Evolutionary conservation across 2,113 vertebrate species (phyloP).

Genomic region (Channa argus): DNA sequence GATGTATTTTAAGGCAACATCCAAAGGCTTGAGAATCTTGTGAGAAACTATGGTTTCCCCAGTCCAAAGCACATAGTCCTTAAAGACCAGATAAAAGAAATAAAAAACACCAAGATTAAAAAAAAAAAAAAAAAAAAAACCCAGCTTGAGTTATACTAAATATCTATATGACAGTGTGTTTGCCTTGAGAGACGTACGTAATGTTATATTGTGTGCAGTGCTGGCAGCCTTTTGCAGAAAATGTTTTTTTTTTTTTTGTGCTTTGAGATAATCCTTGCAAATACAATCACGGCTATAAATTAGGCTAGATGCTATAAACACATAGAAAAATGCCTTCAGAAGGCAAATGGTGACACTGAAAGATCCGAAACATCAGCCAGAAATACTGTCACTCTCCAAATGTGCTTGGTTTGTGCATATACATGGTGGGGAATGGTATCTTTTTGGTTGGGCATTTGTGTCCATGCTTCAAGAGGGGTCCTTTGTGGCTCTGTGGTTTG

Average conservation of each 20-base stretch:
- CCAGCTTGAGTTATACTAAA: conserved; percentile 53
- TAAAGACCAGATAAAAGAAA: conserved; percentile 42
- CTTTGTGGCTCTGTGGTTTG: conserved; percentile 81
- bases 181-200: conserved; percentile 64
- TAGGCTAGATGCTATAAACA: conserved; percentile 50
- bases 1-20: conserved; percentile 18
- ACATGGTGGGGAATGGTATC: conserved; percentile 83
- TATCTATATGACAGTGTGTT: conserved; percentile 56
- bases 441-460: conserved; percentile 87
- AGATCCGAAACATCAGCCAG: conserved; percentile 64
- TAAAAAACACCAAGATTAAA: conserved; percentile 17
- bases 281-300: conserved; percentile 57
- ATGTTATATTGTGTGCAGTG: conserved; percentile 25
- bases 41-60: conserved; percentile 7
- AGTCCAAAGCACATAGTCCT: conserved; percentile 74
- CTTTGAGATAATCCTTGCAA: conserved; percentile 1
- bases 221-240: conserved; percentile 35
- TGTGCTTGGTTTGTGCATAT: conserved; percentile 86
- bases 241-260: conserved; percentile 20
- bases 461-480: conserved; percentile 82
- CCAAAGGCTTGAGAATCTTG: conserved; percentile 24
- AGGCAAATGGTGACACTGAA: conserved; percentile 83
- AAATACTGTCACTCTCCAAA: conserved; percentile 74
- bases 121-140: conserved; percentile 19
- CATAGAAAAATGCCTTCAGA: conserved; percentile 51